Percentiles rank a stretch among this genome's conserved stretches.
These are phyloP conservation scores for Chlorops oryzae DNA, from an alignment of 1,140 invertebrate genomes.

Conservation along the genomic window DNA sequence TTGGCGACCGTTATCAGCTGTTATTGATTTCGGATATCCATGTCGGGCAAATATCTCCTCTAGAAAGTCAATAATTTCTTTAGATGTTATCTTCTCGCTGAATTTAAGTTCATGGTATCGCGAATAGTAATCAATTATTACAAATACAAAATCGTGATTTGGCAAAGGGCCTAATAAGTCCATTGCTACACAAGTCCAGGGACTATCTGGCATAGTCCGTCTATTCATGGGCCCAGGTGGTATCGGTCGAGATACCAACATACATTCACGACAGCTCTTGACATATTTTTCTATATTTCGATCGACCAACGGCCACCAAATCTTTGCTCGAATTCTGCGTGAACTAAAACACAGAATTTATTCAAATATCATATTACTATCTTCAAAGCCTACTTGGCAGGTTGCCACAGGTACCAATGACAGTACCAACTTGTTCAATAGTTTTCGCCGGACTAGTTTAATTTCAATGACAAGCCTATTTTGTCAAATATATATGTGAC, in stretches of 20 bases:
- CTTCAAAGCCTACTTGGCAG: too few relatives aligned
- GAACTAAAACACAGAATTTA: too few relatives aligned
- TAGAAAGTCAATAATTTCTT: not conserved
- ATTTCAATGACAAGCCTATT: too few relatives aligned
- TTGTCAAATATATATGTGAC: too few relatives aligned
- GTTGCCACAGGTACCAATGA: too few relatives aligned
- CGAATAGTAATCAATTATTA: conserved; percentile 28
- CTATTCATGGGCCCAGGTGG: conserved; percentile 16
- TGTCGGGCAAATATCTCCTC: not conserved
- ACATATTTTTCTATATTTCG: too few relatives aligned
- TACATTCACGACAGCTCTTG: too few relatives aligned
- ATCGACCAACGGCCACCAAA: not conserved
- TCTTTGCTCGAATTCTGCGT: not conserved
- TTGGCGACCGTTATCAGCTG: too few relatives aligned
- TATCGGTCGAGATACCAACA: not conserved
- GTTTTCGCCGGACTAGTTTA: too few relatives aligned
- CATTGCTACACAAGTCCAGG: conserved; percentile 24
- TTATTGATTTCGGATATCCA: not conserved
- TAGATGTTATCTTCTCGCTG: conserved; percentile 17
- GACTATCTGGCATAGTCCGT: conserved; percentile 23
- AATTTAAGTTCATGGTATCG: conserved; percentile 20
- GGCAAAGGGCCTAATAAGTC: conserved; percentile 25
- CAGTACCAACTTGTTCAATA: too few relatives aligned
- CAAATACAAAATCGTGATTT: conserved; percentile 20
- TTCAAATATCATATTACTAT: too few relatives aligned